Conservation (phyloP, 2,113 vertebrate genomes). For the Oryzias celebensis region DNA sequence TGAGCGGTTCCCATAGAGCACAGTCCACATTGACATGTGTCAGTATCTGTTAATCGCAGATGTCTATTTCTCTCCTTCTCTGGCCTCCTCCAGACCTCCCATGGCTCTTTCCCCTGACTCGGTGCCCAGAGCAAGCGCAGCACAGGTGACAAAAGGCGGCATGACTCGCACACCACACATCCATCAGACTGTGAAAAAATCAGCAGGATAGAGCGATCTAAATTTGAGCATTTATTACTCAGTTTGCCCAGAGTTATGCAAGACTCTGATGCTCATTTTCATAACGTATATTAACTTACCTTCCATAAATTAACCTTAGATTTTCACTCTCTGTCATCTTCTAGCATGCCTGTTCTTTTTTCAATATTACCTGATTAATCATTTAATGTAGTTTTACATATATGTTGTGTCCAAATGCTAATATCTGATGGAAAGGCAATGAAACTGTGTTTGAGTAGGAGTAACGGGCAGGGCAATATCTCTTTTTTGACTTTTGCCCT, state of each 20-base stretch:
- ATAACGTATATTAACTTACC: constrained; percentile 13
- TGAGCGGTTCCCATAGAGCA: constrained; percentile 43
- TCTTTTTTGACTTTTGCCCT: constrained; percentile 67
- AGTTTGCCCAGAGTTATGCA: constrained; percentile 47
- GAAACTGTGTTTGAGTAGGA: constrained; percentile 47
- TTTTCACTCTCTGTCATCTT: constrained; percentile 5
- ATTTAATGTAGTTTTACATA: constrained; percentile 27
- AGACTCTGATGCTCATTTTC: constrained; percentile 28
- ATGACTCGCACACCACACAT: constrained; percentile 52
- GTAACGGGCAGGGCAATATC: constrained; percentile 61
- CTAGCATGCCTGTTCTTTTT: constrained; percentile 14
- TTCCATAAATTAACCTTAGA: neutral
- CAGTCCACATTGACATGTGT: constrained; percentile 54
- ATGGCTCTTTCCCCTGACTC: constrained; percentile 40
- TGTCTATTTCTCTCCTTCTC: constrained; percentile 47
- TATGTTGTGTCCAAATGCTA: constrained; percentile 43
- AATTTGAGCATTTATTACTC: constrained; percentile 55
- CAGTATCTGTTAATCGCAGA: constrained; percentile 69
- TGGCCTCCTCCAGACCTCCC: constrained; percentile 62
- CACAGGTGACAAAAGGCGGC: constrained; percentile 64
- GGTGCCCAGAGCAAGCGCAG: constrained; percentile 40
- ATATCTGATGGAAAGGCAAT: constrained; percentile 30
- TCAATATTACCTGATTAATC: constrained; percentile 13
- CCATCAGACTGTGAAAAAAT: constrained; percentile 43
- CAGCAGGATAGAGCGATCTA: constrained; percentile 57